Percentiles rank a stretch among this genome's conserved stretches.
phyloP scores from a whole-genome alignment of 2,797 vertebrate species.

The Spinibarbus caldwelli region DNA sequence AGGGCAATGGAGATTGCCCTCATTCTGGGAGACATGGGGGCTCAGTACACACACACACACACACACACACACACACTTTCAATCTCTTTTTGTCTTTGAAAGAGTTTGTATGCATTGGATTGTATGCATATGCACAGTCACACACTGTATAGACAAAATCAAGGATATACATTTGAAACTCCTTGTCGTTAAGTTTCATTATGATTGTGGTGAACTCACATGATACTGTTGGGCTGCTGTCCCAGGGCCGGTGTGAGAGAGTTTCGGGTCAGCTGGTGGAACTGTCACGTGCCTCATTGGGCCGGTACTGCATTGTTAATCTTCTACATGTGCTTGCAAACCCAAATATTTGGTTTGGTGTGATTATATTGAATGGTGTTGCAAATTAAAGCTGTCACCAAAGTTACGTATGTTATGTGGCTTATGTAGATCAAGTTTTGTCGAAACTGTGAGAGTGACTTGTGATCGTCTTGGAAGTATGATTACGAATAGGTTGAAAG shows the following conservation, averaged over 20 bases:
- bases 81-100: not conserved
- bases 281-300: not conserved
- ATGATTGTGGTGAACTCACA: constrained; percentile 15
- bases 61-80: not conserved
- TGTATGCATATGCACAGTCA: not conserved
- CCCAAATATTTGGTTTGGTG: not conserved
- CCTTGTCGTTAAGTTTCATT: constrained; percentile 17
- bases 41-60: constrained; percentile 42
- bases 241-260: not conserved
- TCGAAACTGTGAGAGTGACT: not conserved
- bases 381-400: not conserved
- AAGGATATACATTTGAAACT: constrained; percentile 20
- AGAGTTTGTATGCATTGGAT: not conserved
- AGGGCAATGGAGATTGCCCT: constrained; percentile 66
- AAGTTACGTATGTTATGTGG: not conserved
- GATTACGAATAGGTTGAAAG: not conserved
- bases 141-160: not conserved
- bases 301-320: not conserved
- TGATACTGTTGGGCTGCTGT: too few species aligned
- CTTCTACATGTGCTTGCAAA: not conserved
- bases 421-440: not conserved
- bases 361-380: not conserved
- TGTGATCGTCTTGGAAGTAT: not conserved
- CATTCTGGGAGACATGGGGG: constrained; percentile 64
- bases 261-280: not conserved